phyloP scores from a whole-genome alignment of 2,888 invertebrate genomes.

The Hypercompe scribonia region DNA sequence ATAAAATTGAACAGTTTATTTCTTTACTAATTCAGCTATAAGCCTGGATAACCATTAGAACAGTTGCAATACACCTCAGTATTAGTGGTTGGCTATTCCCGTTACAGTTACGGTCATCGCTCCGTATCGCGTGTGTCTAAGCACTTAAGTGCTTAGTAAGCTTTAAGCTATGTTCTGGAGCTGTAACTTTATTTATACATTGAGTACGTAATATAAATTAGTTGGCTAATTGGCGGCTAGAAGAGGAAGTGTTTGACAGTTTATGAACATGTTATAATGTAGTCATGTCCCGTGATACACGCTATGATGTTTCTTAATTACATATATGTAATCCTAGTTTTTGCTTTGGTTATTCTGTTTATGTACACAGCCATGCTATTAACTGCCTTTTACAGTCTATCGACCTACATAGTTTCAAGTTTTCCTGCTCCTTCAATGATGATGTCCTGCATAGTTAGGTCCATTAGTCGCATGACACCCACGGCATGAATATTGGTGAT shows the following conservation, averaged over 20 bases:
- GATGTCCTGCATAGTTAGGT: too few relatives aligned
- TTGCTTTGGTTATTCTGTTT: not conserved
- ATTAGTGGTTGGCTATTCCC: slow-evolving; percentile 40
- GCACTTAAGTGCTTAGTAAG: slow-evolving; percentile 39
- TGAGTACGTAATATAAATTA: slow-evolving; percentile 7
- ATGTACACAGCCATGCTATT: too few relatives aligned
- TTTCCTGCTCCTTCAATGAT: too few relatives aligned
- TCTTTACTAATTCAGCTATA: not conserved
- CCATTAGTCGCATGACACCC: too few relatives aligned
- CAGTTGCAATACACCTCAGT: slow-evolving; percentile 1
- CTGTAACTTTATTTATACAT: slow-evolving; percentile 14
- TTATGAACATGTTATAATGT: not conserved
- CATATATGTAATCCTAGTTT: not conserved
- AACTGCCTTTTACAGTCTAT: too few relatives aligned
- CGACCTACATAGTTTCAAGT: too few relatives aligned
- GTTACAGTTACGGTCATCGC: slow-evolving; percentile 67
- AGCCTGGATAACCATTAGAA: slow-evolving; percentile 4
- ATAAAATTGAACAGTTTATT: not conserved
- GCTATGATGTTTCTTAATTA: not conserved
- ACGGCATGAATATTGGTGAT: too few relatives aligned
- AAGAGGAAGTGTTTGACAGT: slow-evolving; percentile 17
- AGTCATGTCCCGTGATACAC: not conserved
- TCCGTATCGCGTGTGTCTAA: slow-evolving; percentile 64
- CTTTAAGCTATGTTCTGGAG: slow-evolving; percentile 22
- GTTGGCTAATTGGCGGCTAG: slow-evolving; percentile 24